Evolutionary conservation across 2,113 vertebrate genomes (phyloP), one percentile per base, ranked within the genome.

Genomic region (Andinoacara biseriatus): DNA sequence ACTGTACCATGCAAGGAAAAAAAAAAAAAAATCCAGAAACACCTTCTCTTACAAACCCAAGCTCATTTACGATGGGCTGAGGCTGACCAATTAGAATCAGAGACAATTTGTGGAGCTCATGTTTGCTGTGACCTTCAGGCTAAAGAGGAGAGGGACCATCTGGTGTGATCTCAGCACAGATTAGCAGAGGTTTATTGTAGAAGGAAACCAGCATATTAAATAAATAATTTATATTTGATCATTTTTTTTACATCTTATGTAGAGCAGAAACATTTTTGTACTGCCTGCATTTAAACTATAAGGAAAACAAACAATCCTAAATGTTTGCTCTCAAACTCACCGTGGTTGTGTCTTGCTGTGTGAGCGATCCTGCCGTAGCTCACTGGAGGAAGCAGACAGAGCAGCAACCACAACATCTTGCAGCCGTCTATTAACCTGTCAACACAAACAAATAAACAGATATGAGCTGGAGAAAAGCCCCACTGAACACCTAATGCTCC

Each of bases 341-440:
- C 88, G 5, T 59, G 72, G 33, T 31, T 3, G 46, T 46, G 72
- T 26, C 6, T 52, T 0, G 52, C 61, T 1, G 22, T 15, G 2
- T 46, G n/a, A 1, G 74, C 0, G 7, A 52, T 18, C 2, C 74
- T 29, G 83, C 87, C 80, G 76, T 86, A 29, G 84, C 22, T 35
- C 17, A 29, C 2, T 3, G n/a, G 11, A 74, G 87, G 74, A 49
- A 89, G 63, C 57, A 91, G 62, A 35, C 58, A 79, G 54, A 93
- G 29, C 63, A 93, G 80, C 78, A 91, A 65, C 82, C 81, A 77
- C 83, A 87, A 57, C 92, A 94, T 94, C 87, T 81, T 61, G 83
- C 24, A 7, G 20, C 35, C 26, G 5, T 58, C 57, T 2, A 69
- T 22, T 58, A 8, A 76, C 85, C 91, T 91, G 81, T 18, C 61